phyloP scores from a whole-genome alignment of 1,140 invertebrate species.

The Brachionus manjavacas region DNA sequence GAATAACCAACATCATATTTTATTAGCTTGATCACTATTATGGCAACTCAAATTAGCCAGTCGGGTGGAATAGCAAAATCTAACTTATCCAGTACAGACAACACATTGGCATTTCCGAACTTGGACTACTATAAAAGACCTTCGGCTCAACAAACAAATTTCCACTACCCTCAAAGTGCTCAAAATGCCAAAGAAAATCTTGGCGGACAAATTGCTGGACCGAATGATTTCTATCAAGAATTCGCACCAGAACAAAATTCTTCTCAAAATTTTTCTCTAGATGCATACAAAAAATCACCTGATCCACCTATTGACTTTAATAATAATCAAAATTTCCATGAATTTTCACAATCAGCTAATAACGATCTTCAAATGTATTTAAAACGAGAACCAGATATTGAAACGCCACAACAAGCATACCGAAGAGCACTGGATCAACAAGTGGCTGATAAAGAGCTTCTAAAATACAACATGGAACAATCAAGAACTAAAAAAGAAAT shows the following conservation, averaged over 20 bases:
- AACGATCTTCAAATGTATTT: neutral
- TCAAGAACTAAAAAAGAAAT: slow-evolving; percentile 15
- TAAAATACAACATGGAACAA: neutral
- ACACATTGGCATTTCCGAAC: neutral
- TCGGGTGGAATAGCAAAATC: slow-evolving; percentile 19
- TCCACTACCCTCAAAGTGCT: neutral
- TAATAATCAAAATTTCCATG: neutral
- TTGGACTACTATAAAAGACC: neutral
- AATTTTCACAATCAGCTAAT: neutral
- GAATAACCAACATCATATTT: neutral
- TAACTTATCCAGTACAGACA: slow-evolving; percentile 9
- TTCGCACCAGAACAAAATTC: neutral
- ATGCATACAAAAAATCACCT: neutral
- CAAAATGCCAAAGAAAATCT: slow-evolving; percentile 21
- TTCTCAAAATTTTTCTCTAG: neutral
- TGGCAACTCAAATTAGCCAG: neutral
- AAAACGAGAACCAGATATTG: neutral
- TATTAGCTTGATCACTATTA: neutral
- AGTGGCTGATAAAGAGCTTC: slow-evolving; percentile 32
- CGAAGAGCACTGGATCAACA: slow-evolving; percentile 35
- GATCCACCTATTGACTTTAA: neutral
- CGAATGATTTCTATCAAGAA: neutral
- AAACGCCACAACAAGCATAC: neutral
- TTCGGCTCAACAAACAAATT: neutral
- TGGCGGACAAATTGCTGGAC: neutral